These are phyloP conservation scores for Hypena proboscidalis DNA, from an alignment of 2,888 invertebrate species.

Conservation along the genomic window DNA sequence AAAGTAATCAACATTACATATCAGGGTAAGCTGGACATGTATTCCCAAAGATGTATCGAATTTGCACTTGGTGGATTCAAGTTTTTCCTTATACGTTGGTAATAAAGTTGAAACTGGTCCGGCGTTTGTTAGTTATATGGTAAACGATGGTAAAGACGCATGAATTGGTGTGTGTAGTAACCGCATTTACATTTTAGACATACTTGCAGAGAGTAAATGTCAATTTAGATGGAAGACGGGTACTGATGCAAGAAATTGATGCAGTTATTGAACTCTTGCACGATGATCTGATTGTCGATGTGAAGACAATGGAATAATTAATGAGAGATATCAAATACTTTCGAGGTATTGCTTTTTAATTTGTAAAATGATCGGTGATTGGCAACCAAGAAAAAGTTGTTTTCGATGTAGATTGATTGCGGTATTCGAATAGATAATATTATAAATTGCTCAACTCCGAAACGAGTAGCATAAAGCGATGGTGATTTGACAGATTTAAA, in stretches of 20 bases:
- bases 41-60: conserved; percentile 51
- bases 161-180: conserved; percentile 76
- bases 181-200: conserved; percentile 82
- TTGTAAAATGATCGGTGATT: conserved; percentile 41
- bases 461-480: conserved; percentile 23
- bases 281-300: conserved; percentile 72
- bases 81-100: conserved; percentile 44
- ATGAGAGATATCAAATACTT: conserved; percentile 48
- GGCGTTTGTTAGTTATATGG: conserved; percentile 23
- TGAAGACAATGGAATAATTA: conserved; percentile 59
- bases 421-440: conserved; percentile 30
- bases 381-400: conserved; percentile 30
- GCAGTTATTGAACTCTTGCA: conserved; percentile 77
- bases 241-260: conserved; percentile 75
- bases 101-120: conserved; percentile 53
- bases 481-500: conserved; percentile 14
- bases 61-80: conserved; percentile 40
- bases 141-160: conserved; percentile 45
- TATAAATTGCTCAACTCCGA: conserved; percentile 26
- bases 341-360: conserved; percentile 41
- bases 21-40: conserved; percentile 69
- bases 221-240: conserved; percentile 80
- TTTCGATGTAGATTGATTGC: conserved; percentile 39
- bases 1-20: conserved; percentile 74
- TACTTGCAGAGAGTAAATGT: conserved; percentile 81